Conservation (phyloP, 2,797 vertebrate species). For the Sebastes trivittatus region DNA sequence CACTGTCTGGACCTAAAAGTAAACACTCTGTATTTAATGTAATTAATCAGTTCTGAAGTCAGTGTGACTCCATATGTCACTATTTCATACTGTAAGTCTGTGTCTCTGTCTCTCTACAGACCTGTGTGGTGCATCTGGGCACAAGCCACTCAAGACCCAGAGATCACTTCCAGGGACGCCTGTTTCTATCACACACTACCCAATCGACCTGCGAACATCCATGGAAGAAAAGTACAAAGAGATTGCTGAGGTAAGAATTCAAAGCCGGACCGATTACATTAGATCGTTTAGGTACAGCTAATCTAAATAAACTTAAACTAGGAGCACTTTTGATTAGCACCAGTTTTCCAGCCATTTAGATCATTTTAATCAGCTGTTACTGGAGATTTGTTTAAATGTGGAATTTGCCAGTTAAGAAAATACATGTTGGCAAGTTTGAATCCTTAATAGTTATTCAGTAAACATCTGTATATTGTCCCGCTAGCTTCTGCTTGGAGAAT, state of each 20-base stretch:
- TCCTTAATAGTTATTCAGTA: neutral
- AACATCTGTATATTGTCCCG: neutral
- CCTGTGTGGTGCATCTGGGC: constrained; percentile 75
- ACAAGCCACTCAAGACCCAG: constrained; percentile 87
- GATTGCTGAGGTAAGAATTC: constrained; percentile 89
- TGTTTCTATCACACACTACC: constrained; percentile 86
- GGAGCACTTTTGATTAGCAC: neutral
- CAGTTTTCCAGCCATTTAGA: neutral
- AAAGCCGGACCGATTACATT: neutral
- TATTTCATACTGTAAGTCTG: neutral
- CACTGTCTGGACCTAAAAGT: neutral
- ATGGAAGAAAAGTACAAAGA: constrained; percentile 98
- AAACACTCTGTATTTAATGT: neutral
- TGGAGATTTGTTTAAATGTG: neutral
- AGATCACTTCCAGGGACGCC: constrained; percentile 90
- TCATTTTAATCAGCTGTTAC: neutral
- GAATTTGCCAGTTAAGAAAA: neutral
- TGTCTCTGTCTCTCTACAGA: constrained; percentile 75
- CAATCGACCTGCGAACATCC: constrained; percentile 90
- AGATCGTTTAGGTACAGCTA: neutral
- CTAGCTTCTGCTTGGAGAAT: neutral
- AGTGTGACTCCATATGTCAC: neutral
- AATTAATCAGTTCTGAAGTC: neutral
- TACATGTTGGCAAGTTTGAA: neutral
- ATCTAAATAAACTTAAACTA: neutral